Percentiles rank a stretch among this genome's conserved stretches.
Conservation (phyloP, 2,113 vertebrate genomes). For the Oostethus manadensis region DNA sequence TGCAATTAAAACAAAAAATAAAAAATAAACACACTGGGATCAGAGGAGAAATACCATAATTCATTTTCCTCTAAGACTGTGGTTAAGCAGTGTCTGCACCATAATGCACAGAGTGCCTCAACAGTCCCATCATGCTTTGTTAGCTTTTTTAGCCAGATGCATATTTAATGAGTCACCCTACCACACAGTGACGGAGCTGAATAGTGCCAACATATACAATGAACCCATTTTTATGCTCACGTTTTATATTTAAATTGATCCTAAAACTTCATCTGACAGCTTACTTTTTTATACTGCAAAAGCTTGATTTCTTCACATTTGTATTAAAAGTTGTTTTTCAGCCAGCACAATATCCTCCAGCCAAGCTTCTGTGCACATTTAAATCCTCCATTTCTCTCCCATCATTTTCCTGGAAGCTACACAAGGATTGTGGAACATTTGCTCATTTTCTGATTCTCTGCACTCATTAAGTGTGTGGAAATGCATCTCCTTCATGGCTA, state of each 20-base stretch:
- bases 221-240: neutral
- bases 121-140: slow-evolving; percentile 29
- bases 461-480: neutral
- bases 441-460: neutral
- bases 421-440: neutral
- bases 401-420: slow-evolving; percentile 1
- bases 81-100: slow-evolving; percentile 48
- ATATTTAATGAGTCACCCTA: slow-evolving; percentile 34
- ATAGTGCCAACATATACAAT: neutral
- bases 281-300: neutral
- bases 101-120: slow-evolving; percentile 49
- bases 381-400: neutral
- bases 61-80: slow-evolving; percentile 41
- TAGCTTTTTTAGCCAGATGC: slow-evolving; percentile 44
- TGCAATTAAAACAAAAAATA: neutral
- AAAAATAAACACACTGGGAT: slow-evolving; percentile 21
- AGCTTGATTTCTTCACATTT: neutral
- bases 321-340: neutral
- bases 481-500: neutral
- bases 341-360: neutral
- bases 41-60: slow-evolving; percentile 24
- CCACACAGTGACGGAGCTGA: slow-evolving; percentile 8
- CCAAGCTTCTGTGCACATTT: neutral
- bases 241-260: neutral
- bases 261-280: no score